Evolutionary conservation across 2,888 invertebrate species (phyloP).

Genomic region (Nematopogon swammerdamellus): DNA sequence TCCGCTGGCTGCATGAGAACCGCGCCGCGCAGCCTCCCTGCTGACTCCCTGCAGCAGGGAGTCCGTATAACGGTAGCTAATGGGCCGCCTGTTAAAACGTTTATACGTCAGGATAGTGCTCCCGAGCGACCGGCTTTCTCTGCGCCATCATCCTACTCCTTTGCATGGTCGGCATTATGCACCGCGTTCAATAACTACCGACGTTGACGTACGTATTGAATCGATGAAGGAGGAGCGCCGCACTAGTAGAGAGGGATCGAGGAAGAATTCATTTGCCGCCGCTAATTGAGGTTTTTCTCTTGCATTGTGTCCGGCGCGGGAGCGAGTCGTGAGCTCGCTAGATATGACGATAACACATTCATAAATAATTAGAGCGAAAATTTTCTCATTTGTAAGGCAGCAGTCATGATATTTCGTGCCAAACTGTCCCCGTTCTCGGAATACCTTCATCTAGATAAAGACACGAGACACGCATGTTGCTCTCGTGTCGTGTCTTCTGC

Average conservation of each 20-base stretch:
- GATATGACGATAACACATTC: slow-evolving; percentile 58
- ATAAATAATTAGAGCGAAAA: slow-evolving; percentile 57
- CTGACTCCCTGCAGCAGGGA: too few species aligned
- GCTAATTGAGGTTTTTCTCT: slow-evolving; percentile 53
- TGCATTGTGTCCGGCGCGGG: slow-evolving; percentile 43
- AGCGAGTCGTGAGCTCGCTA: slow-evolving; percentile 50
- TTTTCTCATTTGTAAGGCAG: slow-evolving; percentile 58
- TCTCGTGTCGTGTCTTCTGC: slow-evolving; percentile 19
- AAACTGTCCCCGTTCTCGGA: slow-evolving; percentile 43
- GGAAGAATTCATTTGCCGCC: slow-evolving; percentile 51
- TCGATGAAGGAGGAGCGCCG: slow-evolving; percentile 18
- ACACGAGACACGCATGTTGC: slow-evolving; percentile 4
- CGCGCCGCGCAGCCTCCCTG: slow-evolving; percentile 6
- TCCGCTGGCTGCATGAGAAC: slow-evolving; percentile 20
- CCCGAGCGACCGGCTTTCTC: neutral
- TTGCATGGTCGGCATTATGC: neutral
- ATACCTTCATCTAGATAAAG: slow-evolving; percentile 44
- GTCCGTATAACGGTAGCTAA: slow-evolving; percentile 8
- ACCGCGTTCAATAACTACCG: neutral
- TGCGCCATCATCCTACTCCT: neutral
- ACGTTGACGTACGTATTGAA: neutral
- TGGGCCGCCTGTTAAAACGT: neutral
- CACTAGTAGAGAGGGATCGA: slow-evolving; percentile 49
- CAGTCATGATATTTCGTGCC: slow-evolving; percentile 55
- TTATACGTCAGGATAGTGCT: neutral